A percentile compares a stretch with the other conserved stretches of the same genome.
These are phyloP conservation scores for Zeugodacus cucurbitae DNA, from an alignment of 1,140 invertebrate genomes.

Conservation along the genomic window DNA sequence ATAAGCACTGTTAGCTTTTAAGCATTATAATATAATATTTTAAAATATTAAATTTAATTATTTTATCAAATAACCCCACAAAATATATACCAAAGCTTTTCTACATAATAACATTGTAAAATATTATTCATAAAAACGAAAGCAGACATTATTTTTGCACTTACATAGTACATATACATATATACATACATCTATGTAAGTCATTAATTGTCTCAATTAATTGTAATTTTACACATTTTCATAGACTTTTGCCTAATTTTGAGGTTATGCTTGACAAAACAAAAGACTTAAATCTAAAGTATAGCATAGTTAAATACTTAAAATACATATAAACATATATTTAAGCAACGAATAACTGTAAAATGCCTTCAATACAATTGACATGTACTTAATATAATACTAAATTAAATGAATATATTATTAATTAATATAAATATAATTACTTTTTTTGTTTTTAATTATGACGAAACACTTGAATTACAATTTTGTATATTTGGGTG, in stretches of 20 bases:
- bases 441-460: conserved; percentile 6
- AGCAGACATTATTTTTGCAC: not conserved
- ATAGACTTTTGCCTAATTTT: conserved; percentile 38
- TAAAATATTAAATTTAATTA: not conserved
- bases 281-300: conserved; percentile 24
- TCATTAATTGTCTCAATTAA: not conserved
- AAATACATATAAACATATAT: not conserved
- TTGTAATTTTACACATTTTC: not conserved
- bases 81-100: conserved; percentile 34
- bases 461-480: conserved; percentile 16
- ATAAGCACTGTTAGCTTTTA: not conserved
- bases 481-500: conserved; percentile 35
- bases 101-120: not conserved
- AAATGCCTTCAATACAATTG: conserved; percentile 34
- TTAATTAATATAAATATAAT: not conserved
- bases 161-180: too few species aligned
- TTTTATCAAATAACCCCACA: not conserved
- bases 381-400: conserved; percentile 19
- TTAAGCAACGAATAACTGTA: conserved; percentile 35
- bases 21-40: not conserved
- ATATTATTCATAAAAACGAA: not conserved
- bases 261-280: conserved; percentile 39
- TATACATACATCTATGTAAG: not conserved
- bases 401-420: not conserved
- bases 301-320: not conserved